Conservation (phyloP, 1,140 invertebrate genomes). For the Paraescarpia echinospica region DNA sequence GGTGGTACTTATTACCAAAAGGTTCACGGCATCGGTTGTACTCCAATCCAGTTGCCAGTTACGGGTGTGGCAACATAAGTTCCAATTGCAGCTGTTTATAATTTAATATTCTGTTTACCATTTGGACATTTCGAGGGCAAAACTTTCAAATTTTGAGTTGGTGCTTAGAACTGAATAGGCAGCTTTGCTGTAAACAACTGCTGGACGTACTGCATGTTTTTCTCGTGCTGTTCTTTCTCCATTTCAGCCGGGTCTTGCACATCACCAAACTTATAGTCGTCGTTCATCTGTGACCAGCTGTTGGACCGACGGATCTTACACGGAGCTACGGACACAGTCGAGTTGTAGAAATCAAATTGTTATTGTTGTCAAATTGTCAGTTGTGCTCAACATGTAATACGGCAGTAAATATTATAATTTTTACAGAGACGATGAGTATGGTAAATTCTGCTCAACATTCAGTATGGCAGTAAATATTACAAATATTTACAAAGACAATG, state of each 20-base stretch:
- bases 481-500: too few species aligned
- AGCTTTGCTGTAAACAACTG: background rate
- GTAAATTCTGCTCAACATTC: background rate
- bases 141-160: too few species aligned
- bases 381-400: background rate
- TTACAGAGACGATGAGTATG: too few species aligned
- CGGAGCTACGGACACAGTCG: background rate
- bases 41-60: too few species aligned
- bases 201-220: constrained; percentile 45
- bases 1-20: too few species aligned
- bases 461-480: background rate
- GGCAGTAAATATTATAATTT: background rate
- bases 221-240: constrained; percentile 48
- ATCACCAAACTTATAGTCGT: constrained; percentile 64
- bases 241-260: constrained; percentile 55
- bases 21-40: too few species aligned
- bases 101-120: too few species aligned
- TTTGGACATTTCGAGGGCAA: too few species aligned
- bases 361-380: too few species aligned
- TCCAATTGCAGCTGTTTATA: too few species aligned
- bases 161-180: too few species aligned
- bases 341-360: background rate
- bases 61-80: too few species aligned
- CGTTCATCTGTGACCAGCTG: constrained; percentile 77
- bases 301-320: constrained; percentile 72